Base-by-base conservation (phyloP, 1,140 invertebrate species). In the Brachionus plicatilis region DNA sequence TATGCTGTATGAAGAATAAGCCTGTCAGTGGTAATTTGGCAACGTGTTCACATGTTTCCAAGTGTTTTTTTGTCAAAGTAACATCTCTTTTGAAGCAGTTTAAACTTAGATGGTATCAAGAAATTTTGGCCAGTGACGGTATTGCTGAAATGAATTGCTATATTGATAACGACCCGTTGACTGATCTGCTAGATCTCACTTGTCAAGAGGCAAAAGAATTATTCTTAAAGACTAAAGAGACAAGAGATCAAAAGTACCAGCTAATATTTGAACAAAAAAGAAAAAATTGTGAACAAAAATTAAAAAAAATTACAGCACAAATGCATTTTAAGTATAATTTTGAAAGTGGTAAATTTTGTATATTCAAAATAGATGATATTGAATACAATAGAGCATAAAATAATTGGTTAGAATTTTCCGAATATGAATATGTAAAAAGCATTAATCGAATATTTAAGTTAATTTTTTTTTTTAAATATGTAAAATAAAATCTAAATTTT, bases 271-370 rank as follows among this genome's bases (percentile, higher is more conserved):
- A 76, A 4, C 72, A 76, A 29, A 76, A 76, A 33, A 47, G 72
- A 50, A 76, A 76, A 76, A 76, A 76, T 76, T 76, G 72, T 50
- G 72, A 76, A 50, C 72, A 76, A 50, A 76, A 76, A 47, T 33
- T 76, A 76, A 76, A 20, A 50, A 76, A 24, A 50, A 50, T 76
- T 43, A 76, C 41, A 8, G 72, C 72, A 14, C 12, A 27, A 27
- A 76, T 76, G 72, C 27, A 37, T 47, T 47, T 76, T 29, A 76
- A 76, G 27, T 76, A 76, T 76, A 47, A 76, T 50, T 50, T 50
- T 50, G 72, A 76, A 12, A 76, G 47, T 7, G 43, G 27, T 50
- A 76, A 76, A 76, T 76, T 76, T 76, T 76, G 72, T 50, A 76
- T 76, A 50, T 76, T 9, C 50, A 76, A 76, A 76, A 50, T 76